Evolutionary conservation across 2,113 vertebrate genomes (phyloP).

Genomic region (Tretioscincus oriximinensis): DNA sequence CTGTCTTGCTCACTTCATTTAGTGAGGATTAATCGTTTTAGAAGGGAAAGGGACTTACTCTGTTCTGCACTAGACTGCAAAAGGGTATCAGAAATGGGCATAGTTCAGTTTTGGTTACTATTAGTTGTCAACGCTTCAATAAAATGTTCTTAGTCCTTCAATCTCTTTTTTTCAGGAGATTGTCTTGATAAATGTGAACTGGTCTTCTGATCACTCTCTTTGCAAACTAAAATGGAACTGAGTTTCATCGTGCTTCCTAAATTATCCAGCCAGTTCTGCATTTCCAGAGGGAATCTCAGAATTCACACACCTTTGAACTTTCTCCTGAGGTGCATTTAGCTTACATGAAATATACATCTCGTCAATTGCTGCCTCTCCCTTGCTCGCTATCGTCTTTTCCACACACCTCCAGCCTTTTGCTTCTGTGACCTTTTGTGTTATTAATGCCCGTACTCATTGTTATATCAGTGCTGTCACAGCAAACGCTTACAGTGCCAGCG

Average conservation of each 20-base stretch:
- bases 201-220: neutral
- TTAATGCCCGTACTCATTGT: neutral
- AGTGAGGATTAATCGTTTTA: too few relatives aligned
- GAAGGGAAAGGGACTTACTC: too few relatives aligned
- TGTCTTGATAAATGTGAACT: neutral
- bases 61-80: too few relatives aligned
- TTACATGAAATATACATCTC: slow-evolving; percentile 1
- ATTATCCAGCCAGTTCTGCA: neutral
- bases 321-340: neutral
- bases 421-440: fast-evolving
- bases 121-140: too few relatives aligned
- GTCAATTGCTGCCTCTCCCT: neutral
- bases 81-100: too few relatives aligned
- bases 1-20: too few relatives aligned
- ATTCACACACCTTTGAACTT: neutral
- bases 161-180: too few relatives aligned
- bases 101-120: too few relatives aligned
- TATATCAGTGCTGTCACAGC: neutral
- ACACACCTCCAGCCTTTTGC: neutral
- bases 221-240: neutral
- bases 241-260: neutral
- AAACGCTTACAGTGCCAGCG: slow-evolving; percentile 24
- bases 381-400: neutral
- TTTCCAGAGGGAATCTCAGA: neutral
- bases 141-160: too few relatives aligned